A percentile compares a stretch with the other conserved stretches of the same genome.
These are phyloP conservation scores for Zonitis immaculata DNA, from an alignment of 2,888 invertebrate genomes.

Conservation along the genomic window DNA sequence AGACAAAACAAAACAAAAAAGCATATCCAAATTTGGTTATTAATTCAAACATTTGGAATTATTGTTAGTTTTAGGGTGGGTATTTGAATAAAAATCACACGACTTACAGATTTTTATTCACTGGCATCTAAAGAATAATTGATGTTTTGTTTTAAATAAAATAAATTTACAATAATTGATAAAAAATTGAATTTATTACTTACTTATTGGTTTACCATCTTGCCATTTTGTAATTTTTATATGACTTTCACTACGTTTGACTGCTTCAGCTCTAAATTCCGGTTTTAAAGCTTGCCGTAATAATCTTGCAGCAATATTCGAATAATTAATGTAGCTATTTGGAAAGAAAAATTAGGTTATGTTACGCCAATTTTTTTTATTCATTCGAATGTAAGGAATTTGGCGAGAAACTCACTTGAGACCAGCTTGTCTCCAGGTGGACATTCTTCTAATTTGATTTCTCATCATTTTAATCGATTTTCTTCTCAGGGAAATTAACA, in stretches of 20 bases:
- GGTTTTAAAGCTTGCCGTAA: conserved; percentile 76
- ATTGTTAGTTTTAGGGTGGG: no score
- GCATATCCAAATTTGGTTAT: no score
- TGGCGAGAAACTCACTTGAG: conserved; percentile 65
- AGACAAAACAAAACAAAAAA: no score
- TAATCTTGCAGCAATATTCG: conserved; percentile 84
- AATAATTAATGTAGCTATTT: conserved; percentile 90
- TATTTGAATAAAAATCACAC: conserved; percentile 18
- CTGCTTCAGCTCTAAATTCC: conserved; percentile 67
- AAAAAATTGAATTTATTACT: conserved; percentile 49
- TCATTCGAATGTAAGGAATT: conserved; percentile 1
- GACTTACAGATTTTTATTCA: conserved; percentile 28
- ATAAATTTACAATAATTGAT: neutral
- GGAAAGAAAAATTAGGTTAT: conserved; percentile 3
- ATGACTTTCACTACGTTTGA: conserved; percentile 68
- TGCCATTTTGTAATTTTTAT: conserved; percentile 86
- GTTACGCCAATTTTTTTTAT: neutral
- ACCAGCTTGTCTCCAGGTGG: conserved; percentile 80
- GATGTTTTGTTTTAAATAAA: conserved; percentile 9
- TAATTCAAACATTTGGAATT: no score
- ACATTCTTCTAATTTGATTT: conserved; percentile 52
- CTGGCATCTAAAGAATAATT: conserved; percentile 27
- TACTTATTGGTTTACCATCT: conserved; percentile 82
- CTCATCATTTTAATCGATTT: neutral
- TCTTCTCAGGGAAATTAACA: neutral